Base-by-base conservation (phyloP, 2,113 vertebrate species). In the Pseudorectes ferrugineus region DNA sequence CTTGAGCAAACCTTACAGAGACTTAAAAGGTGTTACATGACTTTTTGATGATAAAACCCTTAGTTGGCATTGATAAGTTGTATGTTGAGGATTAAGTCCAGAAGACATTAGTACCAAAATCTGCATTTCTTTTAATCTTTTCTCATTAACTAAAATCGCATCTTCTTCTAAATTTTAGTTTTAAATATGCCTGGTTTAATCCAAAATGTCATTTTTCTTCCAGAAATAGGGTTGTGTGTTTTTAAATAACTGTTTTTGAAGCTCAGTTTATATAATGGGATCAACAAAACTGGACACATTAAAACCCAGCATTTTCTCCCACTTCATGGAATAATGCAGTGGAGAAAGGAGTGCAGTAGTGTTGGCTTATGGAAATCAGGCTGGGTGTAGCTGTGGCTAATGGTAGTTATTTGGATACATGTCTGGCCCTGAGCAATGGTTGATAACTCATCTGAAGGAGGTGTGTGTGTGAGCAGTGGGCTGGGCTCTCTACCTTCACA, bases 401-500 rank as follows among this genome's bases (percentile, higher is more conserved):
- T 61, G 73, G 13, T 10, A 10, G 33, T 36, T 71, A 12, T 33
- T 80, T 76, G 59, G 28, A 4, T 57, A 14, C 10, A 0, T 5
- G 11, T 77, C 65, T 76, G 45, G 35, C n/a, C 19, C 2, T 10
- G 38, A 17, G 11, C 33, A 65, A 9, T 7, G 20, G 55, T 2
- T 45, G 40, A 61, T 83, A n/a, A 38, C 6, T 59, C 16, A 15
- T 17, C 35, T 45, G 12, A 54, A 40, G 49, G 43, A 62, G 20
- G 21, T 14, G 9, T 38, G 48, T n/a, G 13, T 3, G 2, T 28
- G 68, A 80, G 25, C 68, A 31, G 4, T 9, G 28, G 29, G 20
- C 73, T 67, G 21, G 10, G 13, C 46, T 83, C 36, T 46, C 33
- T 8, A 2, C 28, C 5, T 38, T 48, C 0, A 0, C n/a, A 40